Evolutionary conservation across 2,888 invertebrate species (phyloP), one percentile per base, ranked within the genome.

Genomic region (Cantharis rufa): DNA sequence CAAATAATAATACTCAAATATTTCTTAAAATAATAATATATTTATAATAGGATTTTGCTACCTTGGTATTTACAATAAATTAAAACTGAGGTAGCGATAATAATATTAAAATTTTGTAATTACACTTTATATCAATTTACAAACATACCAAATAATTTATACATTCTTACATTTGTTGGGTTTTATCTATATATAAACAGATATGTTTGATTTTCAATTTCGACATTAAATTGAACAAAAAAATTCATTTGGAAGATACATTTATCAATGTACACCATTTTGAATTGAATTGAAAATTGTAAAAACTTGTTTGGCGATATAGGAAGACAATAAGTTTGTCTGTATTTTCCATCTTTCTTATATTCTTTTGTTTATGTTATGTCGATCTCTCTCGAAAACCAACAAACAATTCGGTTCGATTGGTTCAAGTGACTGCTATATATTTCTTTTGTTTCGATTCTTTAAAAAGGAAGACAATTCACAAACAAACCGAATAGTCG

Each of bases 1-100:
- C 11, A 16, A 63, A 16, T 2, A 66, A 66, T 66, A 66, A 66
- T 9, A 66, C 21, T 11, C 18, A 9, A 48, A 2, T 15, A 32
- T 21, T 71, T 28, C 72, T 76, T 83, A 84, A 83, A 83, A 84
- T 84, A 82, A 81, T 81, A 82, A 83, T 80, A 84, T 83, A 86
- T 82, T 82, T 81, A 82, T 85, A 87, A 87, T 88, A 88, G 88
- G 88, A 88, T 87, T 86, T 86, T 86, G 88, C 88, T 88, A 88
- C 88, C 87, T 86, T 86, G 86, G 73, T 82, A 86, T 87, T 83
- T 86, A 85, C 85, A 86, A 85, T n/a, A n/a, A n/a, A n/a, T 84
- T 74, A 77, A 71, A 77, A 83, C 82, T 84, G 86, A 86, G 87
- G 87, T 87, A 88, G 88, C 87, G 82, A 82, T 83, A 85, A 84